Conservation (phyloP, 1,140 invertebrate species). For the Ceratina calcarata region DNA sequence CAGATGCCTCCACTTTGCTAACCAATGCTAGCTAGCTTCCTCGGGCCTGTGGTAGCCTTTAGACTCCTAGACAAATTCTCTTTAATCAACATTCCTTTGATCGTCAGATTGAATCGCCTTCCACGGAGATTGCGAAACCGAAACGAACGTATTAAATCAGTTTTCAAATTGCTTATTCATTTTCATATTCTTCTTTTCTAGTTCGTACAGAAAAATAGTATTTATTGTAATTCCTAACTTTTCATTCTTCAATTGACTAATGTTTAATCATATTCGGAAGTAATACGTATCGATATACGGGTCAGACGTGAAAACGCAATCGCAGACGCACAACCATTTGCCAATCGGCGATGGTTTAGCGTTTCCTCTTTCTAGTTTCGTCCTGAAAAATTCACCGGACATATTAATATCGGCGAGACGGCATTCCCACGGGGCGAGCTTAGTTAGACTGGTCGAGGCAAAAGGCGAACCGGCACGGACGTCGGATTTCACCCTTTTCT, state of each 20-base stretch:
- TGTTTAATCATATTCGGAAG: no score
- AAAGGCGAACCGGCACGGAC: constrained; percentile 34
- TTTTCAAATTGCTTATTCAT: no score
- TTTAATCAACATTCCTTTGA: no score
- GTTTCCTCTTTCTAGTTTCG: constrained; percentile 30
- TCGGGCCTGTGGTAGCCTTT: constrained; percentile 1
- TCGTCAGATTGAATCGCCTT: no score
- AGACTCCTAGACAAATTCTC: background rate
- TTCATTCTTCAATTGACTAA: no score
- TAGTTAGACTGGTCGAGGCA: background rate
- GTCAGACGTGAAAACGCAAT: background rate
- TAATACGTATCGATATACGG: background rate
- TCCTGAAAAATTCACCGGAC: constrained; percentile 45
- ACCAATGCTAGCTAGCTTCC: constrained; percentile 31
- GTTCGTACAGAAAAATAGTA: no score
- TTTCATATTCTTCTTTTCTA: no score
- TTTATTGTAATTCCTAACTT: no score
- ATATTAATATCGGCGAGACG: constrained; percentile 44
- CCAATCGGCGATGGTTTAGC: background rate
- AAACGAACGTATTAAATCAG: no score
- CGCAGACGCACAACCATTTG: no score
- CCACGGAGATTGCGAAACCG: no score
- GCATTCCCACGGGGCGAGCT: constrained; percentile 28
- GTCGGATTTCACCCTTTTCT: constrained; percentile 51
- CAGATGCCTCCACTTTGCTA: constrained; percentile 53